A percentile compares a stretch with the other conserved stretches of the same genome.
Evolutionary conservation across 2,888 invertebrate genomes (phyloP).

Genomic region (Tricholauxania praeusta): DNA sequence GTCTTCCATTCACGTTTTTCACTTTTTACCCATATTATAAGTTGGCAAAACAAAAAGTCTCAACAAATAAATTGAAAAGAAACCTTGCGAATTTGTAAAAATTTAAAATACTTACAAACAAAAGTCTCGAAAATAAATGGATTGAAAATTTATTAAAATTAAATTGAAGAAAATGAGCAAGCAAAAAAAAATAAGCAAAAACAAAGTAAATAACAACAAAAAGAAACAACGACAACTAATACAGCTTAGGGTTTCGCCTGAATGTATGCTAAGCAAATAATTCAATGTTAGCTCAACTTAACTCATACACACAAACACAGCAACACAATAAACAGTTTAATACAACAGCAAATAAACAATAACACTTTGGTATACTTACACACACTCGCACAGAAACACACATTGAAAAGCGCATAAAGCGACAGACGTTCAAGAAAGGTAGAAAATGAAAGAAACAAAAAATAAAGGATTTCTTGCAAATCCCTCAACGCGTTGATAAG

Average conservation of each 20-base stretch:
- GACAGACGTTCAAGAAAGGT: too few relatives aligned
- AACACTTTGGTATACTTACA: background rate
- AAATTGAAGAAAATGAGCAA: constrained; percentile 4
- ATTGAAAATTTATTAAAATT: constrained; percentile 42
- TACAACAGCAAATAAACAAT: constrained; percentile 3
- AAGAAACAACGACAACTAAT: background rate
- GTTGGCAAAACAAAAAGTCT: too few relatives aligned
- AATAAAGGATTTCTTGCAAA: background rate
- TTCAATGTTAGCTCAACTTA: constrained; percentile 14
- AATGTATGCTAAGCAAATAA: constrained; percentile 23
- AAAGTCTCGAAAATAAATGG: constrained; percentile 32
- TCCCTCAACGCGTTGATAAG: constrained; percentile 3
- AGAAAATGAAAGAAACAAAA: background rate
- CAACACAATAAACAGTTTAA: constrained; percentile 1
- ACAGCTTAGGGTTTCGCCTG: constrained; percentile 1
- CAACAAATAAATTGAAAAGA: too few relatives aligned
- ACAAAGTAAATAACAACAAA: background rate
- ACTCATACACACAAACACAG: background rate
- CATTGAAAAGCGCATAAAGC: too few relatives aligned
- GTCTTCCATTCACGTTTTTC: too few relatives aligned
- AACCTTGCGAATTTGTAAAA: too few relatives aligned
- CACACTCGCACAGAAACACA: too few relatives aligned
- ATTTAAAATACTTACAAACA: too few relatives aligned
- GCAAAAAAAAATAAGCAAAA: background rate
- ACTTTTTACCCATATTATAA: too few relatives aligned